Percentiles rank a stretch among this genome's conserved stretches.
phyloP scores from a whole-genome alignment of 2,888 invertebrate species.

The Metopia argyrocephala region DNA sequence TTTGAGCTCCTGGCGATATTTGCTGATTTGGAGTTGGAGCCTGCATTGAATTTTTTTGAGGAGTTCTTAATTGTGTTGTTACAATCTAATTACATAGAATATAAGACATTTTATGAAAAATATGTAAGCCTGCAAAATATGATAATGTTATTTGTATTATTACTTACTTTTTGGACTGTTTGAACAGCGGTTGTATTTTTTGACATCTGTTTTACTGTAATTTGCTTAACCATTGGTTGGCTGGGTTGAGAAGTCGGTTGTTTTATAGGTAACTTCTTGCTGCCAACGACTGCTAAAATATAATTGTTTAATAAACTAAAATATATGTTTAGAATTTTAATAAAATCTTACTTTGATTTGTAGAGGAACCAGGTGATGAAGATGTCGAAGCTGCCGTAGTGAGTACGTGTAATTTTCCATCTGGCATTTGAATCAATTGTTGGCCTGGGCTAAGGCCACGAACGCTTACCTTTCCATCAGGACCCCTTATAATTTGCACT shows the following conservation, averaged over 20 bases:
- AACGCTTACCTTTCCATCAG: conserved; percentile 94
- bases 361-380: conserved; percentile 37
- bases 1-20: conserved; percentile 66
- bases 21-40: conserved; percentile 69
- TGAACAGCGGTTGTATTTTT: conserved; percentile 67
- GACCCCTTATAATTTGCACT: conserved; percentile 93
- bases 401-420: conserved; percentile 92
- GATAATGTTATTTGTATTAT: too few species aligned
- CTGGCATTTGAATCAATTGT: conserved; percentile 94
- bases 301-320: background rate
- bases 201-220: conserved; percentile 74
- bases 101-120: background rate
- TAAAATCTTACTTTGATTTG: conserved; percentile 65
- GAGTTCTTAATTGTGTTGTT: conserved; percentile 51
- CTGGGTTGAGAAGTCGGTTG: conserved; percentile 44
- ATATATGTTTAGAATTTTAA: background rate
- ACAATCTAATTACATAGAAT: conserved; percentile 52
- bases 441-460: conserved; percentile 95
- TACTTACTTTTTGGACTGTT: conserved; percentile 70
- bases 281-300: conserved; percentile 38
- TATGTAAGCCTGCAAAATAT: background rate
- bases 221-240: conserved; percentile 71
- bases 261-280: conserved; percentile 66
- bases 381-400: conserved; percentile 76
- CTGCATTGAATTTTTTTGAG: conserved; percentile 56